Conservation (phyloP, 2,888 invertebrate genomes). For the Philereme vetulata region DNA sequence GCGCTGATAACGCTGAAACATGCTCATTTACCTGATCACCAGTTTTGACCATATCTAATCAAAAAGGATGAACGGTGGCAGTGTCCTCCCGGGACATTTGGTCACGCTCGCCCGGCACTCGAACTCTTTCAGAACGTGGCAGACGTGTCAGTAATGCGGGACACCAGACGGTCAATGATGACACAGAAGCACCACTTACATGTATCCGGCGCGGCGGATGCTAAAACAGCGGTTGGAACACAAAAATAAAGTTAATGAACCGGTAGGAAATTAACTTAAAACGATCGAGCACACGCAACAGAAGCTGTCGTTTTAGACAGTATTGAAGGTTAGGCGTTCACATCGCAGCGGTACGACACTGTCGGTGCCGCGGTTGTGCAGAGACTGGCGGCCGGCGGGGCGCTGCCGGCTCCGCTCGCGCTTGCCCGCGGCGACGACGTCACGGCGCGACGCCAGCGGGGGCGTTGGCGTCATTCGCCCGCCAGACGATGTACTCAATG, state of each 20-base stretch:
- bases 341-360: conserved; percentile 81
- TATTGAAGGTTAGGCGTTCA: conserved; percentile 74
- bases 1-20: conserved; percentile 25
- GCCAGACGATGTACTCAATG: conserved; percentile 48
- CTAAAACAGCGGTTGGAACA: conserved; percentile 55
- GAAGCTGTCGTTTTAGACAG: conserved; percentile 80
- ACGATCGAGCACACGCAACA: conserved; percentile 65
- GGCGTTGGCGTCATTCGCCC: conserved; percentile 71
- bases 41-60: conserved; percentile 61
- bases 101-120: conserved; percentile 58
- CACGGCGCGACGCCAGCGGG: conserved; percentile 52
- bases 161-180: conserved; percentile 60
- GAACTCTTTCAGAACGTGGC: conserved; percentile 60
- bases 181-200: conserved; percentile 76
- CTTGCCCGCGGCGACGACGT: conserved; percentile 41
- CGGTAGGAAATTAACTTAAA: conserved; percentile 58
- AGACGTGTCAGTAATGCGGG: conserved; percentile 58
- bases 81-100: conserved; percentile 50
- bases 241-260: conserved; percentile 66
- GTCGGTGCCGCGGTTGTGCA: conserved; percentile 79
- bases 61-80: conserved; percentile 46
- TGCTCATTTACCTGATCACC: conserved; percentile 55
- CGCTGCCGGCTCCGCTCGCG: conserved; percentile 29
- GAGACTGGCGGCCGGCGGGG: conserved; percentile 63
- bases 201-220: conserved; percentile 58